Conservation (phyloP, 2,888 invertebrate genomes). For the Hypsopygia costalis region DNA sequence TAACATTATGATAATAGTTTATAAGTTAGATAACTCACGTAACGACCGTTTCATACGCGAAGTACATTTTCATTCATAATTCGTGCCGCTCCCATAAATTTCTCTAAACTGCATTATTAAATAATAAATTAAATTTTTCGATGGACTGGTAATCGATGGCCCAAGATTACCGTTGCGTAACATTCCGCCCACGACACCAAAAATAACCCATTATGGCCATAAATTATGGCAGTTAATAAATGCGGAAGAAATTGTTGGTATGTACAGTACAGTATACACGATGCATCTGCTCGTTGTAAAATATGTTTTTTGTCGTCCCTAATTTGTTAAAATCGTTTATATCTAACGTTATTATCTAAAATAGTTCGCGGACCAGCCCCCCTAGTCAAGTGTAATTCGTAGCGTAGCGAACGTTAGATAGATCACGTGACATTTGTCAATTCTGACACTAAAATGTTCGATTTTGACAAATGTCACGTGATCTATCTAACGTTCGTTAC, state of each 20-base stretch:
- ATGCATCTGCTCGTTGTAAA: neutral
- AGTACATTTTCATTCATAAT: conserved; percentile 23
- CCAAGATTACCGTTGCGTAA: conserved; percentile 43
- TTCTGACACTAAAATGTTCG: too few relatives aligned
- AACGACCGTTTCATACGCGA: conserved; percentile 20
- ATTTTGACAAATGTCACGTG: too few relatives aligned
- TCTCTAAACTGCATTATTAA: conserved; percentile 37
- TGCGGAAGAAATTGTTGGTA: conserved; percentile 8
- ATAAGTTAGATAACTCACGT: conserved; percentile 8
- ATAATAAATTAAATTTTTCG: conserved; percentile 38
- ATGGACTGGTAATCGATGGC: conserved; percentile 37
- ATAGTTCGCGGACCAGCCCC: too few relatives aligned
- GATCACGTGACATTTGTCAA: too few relatives aligned
- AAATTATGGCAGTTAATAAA: conserved; percentile 26
- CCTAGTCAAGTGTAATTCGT: too few relatives aligned
- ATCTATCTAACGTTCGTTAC: too few relatives aligned
- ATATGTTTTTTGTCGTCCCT: too few relatives aligned
- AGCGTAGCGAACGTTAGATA: too few relatives aligned
- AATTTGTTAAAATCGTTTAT: too few relatives aligned
- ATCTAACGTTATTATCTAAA: too few relatives aligned
- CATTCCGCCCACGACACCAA: conserved; percentile 31
- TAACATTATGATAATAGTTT: conserved; percentile 2
- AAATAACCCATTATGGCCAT: conserved; percentile 35
- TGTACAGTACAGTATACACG: neutral
- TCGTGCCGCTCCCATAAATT: conserved; percentile 30